These are phyloP conservation scores for human DNA, from an alignment of 2,113 vertebrate genomes.

Conservation along the genomic window DNA sequence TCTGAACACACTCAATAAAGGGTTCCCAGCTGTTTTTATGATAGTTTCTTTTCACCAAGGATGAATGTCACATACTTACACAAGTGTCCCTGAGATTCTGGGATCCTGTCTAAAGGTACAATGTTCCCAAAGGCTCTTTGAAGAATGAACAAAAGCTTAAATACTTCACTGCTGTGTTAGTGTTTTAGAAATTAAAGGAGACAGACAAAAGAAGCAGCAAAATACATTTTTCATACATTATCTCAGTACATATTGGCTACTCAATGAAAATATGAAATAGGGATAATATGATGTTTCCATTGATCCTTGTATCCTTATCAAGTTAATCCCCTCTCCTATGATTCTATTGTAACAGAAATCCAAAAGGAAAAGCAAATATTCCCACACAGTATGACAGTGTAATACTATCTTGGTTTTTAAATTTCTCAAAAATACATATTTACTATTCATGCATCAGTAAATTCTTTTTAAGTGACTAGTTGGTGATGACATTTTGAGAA, in stretches of 20 bases:
- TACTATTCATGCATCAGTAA: background rate
- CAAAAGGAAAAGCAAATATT: background rate
- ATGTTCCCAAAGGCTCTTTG: background rate
- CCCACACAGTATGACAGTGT: background rate
- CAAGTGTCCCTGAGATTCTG: background rate
- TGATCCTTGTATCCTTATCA: background rate
- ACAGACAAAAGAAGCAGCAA: background rate
- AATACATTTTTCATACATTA: background rate
- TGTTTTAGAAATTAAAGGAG: background rate
- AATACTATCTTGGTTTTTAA: background rate
- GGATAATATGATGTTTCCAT: background rate
- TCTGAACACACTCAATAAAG: slow-evolving; percentile 31
- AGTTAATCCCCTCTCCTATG: background rate
- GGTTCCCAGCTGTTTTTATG: background rate
- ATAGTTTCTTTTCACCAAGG: background rate
- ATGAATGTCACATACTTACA: background rate
- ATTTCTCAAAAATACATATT: background rate
- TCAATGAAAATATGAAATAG: background rate
- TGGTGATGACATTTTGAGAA: background rate
- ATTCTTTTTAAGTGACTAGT: background rate
- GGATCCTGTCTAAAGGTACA: slow-evolving; percentile 37
- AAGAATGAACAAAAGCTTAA: background rate
- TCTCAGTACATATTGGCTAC: background rate
- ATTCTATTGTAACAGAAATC: background rate
- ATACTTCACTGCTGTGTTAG: background rate